Evolutionary conservation across 2,888 invertebrate genomes (phyloP).

Genomic region (Byasa hedistus): DNA sequence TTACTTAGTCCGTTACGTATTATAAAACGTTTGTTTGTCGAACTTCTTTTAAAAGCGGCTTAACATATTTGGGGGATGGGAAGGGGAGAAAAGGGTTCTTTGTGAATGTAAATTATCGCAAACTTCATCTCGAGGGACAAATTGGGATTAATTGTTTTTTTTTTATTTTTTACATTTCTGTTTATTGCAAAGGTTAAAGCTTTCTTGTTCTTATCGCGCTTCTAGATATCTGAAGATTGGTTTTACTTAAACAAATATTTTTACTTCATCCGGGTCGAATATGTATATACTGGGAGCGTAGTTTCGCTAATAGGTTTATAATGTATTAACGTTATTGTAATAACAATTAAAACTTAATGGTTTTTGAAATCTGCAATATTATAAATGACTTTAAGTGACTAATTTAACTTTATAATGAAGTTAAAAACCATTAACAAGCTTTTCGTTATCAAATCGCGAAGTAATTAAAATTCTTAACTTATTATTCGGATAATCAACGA

Average conservation of each 20-base stretch:
- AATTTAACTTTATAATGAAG: conserved; percentile 16
- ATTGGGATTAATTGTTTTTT: conserved; percentile 80
- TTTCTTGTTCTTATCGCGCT: too few relatives aligned
- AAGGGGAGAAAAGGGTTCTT: conserved; percentile 73
- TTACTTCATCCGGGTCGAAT: too few relatives aligned
- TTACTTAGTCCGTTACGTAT: conserved; percentile 70
- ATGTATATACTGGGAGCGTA: not conserved
- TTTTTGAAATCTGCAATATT: conserved; percentile 1
- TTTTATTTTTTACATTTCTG: conserved; percentile 47
- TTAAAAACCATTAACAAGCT: conserved; percentile 6
- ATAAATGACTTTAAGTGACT: not conserved
- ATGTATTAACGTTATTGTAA: conserved; percentile 31
- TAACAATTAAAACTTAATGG: conserved; percentile 32
- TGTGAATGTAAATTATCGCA: conserved; percentile 69
- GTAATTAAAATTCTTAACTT: conserved; percentile 6
- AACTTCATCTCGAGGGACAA: conserved; percentile 75
- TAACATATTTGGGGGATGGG: conserved; percentile 66
- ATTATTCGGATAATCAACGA: not conserved
- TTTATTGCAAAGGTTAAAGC: not conserved
- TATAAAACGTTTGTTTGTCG: conserved; percentile 73
- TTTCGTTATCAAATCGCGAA: not conserved
- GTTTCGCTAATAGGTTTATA: not conserved
- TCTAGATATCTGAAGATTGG: too few relatives aligned
- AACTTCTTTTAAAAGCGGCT: conserved; percentile 75
- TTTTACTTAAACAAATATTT: not conserved